Evolutionary conservation across 2,113 vertebrate genomes (phyloP).

Genomic region (Eclectus roratus): DNA sequence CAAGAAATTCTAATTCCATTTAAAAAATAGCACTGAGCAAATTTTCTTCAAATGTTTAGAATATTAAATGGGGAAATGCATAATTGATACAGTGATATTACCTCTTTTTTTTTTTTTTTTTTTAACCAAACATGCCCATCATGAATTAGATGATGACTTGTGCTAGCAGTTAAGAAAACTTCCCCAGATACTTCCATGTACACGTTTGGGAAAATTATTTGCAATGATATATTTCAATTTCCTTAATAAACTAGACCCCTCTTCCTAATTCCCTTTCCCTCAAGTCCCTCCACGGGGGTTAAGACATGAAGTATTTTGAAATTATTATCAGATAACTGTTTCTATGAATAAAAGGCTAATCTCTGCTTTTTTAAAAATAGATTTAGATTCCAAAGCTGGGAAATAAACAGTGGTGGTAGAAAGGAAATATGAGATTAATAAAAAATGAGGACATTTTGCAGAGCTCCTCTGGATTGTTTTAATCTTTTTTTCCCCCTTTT

Average conservation of each 20-base stretch:
- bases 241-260: conserved; percentile 55
- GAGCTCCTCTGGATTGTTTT: conserved; percentile 20
- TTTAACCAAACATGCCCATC: conserved; percentile 20
- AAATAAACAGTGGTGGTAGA: conserved; percentile 31
- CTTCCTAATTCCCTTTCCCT: conserved; percentile 37
- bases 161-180: conserved; percentile 36
- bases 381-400: conserved; percentile 12
- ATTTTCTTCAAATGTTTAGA: conserved; percentile 67
- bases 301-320: conserved; percentile 40
- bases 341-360: conserved; percentile 22
- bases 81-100: conserved; percentile 55
- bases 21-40: conserved; percentile 49
- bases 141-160: conserved; percentile 67
- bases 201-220: conserved; percentile 55
- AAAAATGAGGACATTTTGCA: conserved; percentile 29
- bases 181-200: conserved; percentile 29
- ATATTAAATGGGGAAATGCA: conserved; percentile 64
- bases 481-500: not conserved
- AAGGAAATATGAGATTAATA: conserved; percentile 38
- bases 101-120: not conserved
- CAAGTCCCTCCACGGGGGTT: conserved; percentile 20
- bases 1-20: conserved; percentile 50
- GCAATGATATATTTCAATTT: conserved; percentile 60
- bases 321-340: conserved; percentile 20
- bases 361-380: not conserved